Evolutionary conservation across 2,797 vertebrate genomes (phyloP).

Genomic region (Pyrocephalus nanus): DNA sequence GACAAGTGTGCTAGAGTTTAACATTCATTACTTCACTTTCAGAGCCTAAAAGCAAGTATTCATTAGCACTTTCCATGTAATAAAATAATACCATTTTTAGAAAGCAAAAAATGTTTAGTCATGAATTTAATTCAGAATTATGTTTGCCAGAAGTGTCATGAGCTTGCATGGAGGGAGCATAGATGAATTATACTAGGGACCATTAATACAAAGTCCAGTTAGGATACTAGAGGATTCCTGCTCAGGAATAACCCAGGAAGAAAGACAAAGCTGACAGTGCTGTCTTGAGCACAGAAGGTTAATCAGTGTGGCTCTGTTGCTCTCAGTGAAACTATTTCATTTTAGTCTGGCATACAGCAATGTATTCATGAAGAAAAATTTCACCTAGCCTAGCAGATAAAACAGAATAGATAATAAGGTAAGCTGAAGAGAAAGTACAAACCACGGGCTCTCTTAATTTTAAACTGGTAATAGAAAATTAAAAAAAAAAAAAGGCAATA

Average conservation of each 20-base stretch:
- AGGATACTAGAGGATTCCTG: not conserved
- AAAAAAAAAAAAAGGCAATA: not conserved
- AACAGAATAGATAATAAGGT: constrained; percentile 34
- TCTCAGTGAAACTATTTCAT: not conserved
- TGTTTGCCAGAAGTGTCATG: not conserved
- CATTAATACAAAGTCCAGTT: not conserved
- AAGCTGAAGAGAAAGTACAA: not conserved
- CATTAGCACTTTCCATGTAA: not conserved
- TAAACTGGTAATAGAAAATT: not conserved
- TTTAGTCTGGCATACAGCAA: not conserved
- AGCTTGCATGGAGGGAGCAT: not conserved
- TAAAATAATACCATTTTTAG: not conserved
- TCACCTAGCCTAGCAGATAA: constrained; percentile 29
- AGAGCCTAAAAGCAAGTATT: not conserved
- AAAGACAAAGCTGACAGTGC: not conserved
- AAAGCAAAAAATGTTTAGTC: not conserved
- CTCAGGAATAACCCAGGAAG: not conserved
- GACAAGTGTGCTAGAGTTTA: not conserved
- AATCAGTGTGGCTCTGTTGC: not conserved
- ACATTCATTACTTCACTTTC: not conserved
- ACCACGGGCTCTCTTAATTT: constrained; percentile 2
- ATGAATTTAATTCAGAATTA: not conserved
- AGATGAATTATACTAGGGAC: not conserved
- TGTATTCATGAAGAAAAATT: constrained; percentile 29
- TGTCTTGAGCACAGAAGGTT: not conserved